These are phyloP conservation scores for Nothocercus julius DNA, from an alignment of 2,113 vertebrate genomes.

Conservation along the genomic window DNA sequence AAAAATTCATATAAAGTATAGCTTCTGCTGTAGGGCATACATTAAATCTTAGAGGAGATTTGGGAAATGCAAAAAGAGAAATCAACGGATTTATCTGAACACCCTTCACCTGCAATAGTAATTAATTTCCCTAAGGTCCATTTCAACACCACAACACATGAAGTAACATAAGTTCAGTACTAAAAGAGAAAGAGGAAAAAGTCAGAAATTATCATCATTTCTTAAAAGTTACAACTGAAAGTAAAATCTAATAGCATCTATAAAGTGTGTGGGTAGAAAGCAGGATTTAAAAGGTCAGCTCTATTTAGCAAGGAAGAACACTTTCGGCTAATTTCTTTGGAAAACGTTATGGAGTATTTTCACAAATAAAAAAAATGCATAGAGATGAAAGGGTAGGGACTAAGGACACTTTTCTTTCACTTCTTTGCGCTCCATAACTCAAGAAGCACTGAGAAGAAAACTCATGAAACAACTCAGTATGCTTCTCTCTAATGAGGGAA, in stretches of 20 bases:
- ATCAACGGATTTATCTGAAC: slow-evolving; percentile 33
- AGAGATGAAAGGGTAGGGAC: background rate
- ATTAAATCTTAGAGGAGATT: slow-evolving; percentile 42
- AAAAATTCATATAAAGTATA: background rate
- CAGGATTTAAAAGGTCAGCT: slow-evolving; percentile 46
- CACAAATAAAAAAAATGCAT: background rate
- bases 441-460: background rate
- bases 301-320: slow-evolving; percentile 30
- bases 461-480: background rate
- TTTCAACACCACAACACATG: slow-evolving; percentile 34
- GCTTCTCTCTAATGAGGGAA: background rate
- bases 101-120: slow-evolving; percentile 26
- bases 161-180: slow-evolving; percentile 23
- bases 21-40: slow-evolving; percentile 27
- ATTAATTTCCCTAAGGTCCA: slow-evolving; percentile 69
- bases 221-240: slow-evolving; percentile 10
- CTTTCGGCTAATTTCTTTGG: slow-evolving; percentile 35
- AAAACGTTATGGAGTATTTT: slow-evolving; percentile 17
- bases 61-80: slow-evolving; percentile 28
- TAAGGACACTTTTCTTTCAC: background rate
- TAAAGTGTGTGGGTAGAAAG: background rate
- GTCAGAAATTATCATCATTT: background rate
- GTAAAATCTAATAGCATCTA: slow-evolving; percentile 40
- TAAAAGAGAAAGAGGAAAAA: slow-evolving; percentile 22
- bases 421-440: background rate